Conservation (phyloP, 1,140 invertebrate genomes). For the Chironomus striatipennis region DNA sequence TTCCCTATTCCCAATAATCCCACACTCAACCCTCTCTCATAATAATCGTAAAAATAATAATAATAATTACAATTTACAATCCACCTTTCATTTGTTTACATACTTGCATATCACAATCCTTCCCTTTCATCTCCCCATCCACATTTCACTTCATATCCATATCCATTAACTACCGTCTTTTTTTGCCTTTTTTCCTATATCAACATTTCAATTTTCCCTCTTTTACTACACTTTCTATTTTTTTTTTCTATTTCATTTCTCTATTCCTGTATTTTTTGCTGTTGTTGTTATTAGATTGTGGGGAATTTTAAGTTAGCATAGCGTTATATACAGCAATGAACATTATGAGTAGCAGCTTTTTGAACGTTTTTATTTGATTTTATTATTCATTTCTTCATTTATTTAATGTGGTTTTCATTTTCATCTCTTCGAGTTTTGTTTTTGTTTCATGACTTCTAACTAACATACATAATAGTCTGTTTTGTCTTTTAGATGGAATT, state of each 20-base stretch:
- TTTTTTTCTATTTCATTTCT: not conserved
- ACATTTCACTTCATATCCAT: too few species aligned
- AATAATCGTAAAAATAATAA: constrained; percentile 14
- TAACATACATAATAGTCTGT: too few species aligned
- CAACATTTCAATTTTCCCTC: not conserved
- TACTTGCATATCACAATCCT: constrained; percentile 15
- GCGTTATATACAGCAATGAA: not conserved
- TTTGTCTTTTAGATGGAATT: too few species aligned
- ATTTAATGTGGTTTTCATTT: constrained; percentile 21
- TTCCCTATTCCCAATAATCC: not conserved
- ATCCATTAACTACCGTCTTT: too few species aligned
- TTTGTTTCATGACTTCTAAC: not conserved
- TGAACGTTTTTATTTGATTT: constrained; percentile 22
- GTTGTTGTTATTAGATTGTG: not conserved
- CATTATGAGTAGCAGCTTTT: constrained; percentile 16
- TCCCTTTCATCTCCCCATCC: not conserved
- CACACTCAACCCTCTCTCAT: not conserved
- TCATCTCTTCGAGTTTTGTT: not conserved
- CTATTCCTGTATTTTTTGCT: not conserved
- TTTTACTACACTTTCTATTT: too few species aligned
- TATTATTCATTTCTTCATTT: constrained; percentile 19
- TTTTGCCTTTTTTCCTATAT: too few species aligned
- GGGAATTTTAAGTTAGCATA: not conserved
- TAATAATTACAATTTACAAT: constrained; percentile 19
- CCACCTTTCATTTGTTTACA: constrained; percentile 21